Conservation (phyloP, 2,888 invertebrate species). For the Dasysyrphus tricinctus region DNA sequence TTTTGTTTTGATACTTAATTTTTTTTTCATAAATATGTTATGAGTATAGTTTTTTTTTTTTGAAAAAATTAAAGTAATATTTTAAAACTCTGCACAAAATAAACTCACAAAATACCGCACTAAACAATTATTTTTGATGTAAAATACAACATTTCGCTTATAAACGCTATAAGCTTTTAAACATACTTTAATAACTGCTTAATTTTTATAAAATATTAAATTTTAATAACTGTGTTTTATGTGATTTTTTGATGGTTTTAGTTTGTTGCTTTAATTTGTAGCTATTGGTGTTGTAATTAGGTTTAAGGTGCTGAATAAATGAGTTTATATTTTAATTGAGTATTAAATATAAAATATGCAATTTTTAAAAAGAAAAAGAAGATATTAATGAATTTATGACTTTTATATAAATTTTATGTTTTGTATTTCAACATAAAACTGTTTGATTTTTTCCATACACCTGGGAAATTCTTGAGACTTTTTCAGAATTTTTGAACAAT, state of each 20-base stretch:
- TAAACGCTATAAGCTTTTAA: conserved; percentile 69
- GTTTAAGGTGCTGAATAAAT: conserved; percentile 80
- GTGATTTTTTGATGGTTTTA: conserved; percentile 56
- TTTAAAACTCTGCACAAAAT: conserved; percentile 41
- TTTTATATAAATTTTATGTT: too few species aligned
- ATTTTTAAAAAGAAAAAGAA: too few species aligned
- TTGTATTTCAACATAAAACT: too few species aligned
- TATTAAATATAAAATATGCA: too few species aligned
- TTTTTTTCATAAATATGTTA: neutral
- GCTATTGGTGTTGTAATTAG: conserved; percentile 74
- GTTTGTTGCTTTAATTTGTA: conserved; percentile 69
- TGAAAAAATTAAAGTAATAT: neutral
- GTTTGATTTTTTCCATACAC: too few species aligned
- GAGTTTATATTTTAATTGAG: conserved; percentile 63
- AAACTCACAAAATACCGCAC: conserved; percentile 66
- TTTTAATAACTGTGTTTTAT: conserved; percentile 43
- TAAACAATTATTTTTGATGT: conserved; percentile 33
- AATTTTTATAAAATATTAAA: conserved; percentile 24
- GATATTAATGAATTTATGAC: too few species aligned
- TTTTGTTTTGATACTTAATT: neutral
- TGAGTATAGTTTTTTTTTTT: neutral
- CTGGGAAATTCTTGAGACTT: too few species aligned
- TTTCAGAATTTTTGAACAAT: too few species aligned
- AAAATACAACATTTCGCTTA: conserved; percentile 56
- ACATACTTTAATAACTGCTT: conserved; percentile 39